phyloP scores from a whole-genome alignment of 35 echinoderm and acorn worm genomes.

The Acanthaster planci region DNA sequence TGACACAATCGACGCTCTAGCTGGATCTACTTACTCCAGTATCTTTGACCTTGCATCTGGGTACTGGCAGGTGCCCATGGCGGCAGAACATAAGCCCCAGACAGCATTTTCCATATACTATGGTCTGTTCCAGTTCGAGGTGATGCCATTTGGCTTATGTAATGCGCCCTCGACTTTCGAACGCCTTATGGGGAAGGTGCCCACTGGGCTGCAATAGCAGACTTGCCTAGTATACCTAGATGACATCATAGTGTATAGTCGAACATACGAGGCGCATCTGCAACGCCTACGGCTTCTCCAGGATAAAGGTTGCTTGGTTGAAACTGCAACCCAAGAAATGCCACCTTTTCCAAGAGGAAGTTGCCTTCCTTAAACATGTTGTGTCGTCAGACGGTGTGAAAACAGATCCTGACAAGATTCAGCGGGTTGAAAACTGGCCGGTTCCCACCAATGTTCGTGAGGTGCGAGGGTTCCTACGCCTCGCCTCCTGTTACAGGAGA shows the following conservation, averaged over 20 bases:
- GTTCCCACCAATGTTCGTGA: slow-evolving; percentile 2
- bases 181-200: slow-evolving; percentile 50
- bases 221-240: slow-evolving; percentile 67
- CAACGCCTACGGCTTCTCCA: slow-evolving; percentile 35
- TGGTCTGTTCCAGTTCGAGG: slow-evolving; percentile 48
- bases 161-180: slow-evolving; percentile 55
- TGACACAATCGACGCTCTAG: slow-evolving; percentile 51
- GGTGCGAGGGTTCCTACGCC: slow-evolving; percentile 29
- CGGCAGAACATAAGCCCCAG: slow-evolving; percentile 41
- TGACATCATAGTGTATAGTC: slow-evolving; percentile 69
- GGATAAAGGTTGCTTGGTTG: slow-evolving; percentile 30
- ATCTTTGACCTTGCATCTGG: slow-evolving; percentile 71
- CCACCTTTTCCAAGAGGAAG: slow-evolving; percentile 53
- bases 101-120: slow-evolving; percentile 54
- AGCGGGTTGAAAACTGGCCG: slow-evolving; percentile 14
- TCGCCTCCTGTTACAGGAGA: slow-evolving; percentile 27
- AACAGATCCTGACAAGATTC: slow-evolving; percentile 39
- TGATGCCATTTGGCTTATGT: slow-evolving; percentile 65
- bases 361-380: neutral
- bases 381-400: slow-evolving; percentile 15
- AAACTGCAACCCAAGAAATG: slow-evolving; percentile 84
- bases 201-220: slow-evolving; percentile 55
- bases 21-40: slow-evolving; percentile 54
- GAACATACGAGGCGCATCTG: neutral
- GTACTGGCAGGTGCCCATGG: slow-evolving; percentile 86